A percentile compares a stretch with the other conserved stretches of the same genome.
Evolutionary conservation across 2,113 vertebrate species (phyloP).

Genomic region (Eleginops maclovinus): DNA sequence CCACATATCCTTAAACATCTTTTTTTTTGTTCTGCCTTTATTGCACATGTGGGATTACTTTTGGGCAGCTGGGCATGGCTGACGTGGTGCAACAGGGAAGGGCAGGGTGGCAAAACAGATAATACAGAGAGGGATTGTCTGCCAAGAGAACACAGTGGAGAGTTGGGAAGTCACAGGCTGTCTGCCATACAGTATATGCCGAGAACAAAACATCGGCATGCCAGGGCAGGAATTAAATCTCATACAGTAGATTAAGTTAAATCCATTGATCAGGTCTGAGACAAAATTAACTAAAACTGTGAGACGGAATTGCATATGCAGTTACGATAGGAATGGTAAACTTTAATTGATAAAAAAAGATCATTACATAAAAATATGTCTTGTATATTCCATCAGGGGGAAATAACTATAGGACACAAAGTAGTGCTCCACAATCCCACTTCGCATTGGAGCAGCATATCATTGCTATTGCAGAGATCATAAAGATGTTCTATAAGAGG

Average conservation of each 20-base stretch:
- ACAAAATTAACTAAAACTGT: slow-evolving; percentile 30
- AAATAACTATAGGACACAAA: background rate
- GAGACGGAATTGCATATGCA: slow-evolving; percentile 18
- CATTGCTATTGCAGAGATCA: background rate
- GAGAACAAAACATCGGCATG: slow-evolving; percentile 43
- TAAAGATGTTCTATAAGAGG: background rate
- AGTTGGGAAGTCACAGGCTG: slow-evolving; percentile 6
- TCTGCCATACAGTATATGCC: slow-evolving; percentile 30
- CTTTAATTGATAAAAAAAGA: too few relatives aligned
- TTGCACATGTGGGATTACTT: slow-evolving; percentile 7
- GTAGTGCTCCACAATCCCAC: background rate
- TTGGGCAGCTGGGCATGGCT: slow-evolving; percentile 5
- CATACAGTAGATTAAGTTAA: slow-evolving; percentile 28
- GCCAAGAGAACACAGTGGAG: slow-evolving; percentile 49
- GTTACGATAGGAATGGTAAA: slow-evolving; percentile 19
- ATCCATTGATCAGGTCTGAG: slow-evolving; percentile 37
- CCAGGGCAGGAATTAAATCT: slow-evolving; percentile 47
- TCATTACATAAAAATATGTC: slow-evolving; percentile 22
- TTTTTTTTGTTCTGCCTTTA: slow-evolving; percentile 35
- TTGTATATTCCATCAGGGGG: background rate
- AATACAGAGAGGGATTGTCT: slow-evolving; percentile 26
- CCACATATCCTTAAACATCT: slow-evolving; percentile 20
- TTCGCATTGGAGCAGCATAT: background rate
- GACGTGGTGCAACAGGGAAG: slow-evolving; percentile 30
- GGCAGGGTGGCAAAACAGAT: slow-evolving; percentile 37